phyloP scores from a whole-genome alignment of 1,140 invertebrate species.

The Octopus sinensis region DNA sequence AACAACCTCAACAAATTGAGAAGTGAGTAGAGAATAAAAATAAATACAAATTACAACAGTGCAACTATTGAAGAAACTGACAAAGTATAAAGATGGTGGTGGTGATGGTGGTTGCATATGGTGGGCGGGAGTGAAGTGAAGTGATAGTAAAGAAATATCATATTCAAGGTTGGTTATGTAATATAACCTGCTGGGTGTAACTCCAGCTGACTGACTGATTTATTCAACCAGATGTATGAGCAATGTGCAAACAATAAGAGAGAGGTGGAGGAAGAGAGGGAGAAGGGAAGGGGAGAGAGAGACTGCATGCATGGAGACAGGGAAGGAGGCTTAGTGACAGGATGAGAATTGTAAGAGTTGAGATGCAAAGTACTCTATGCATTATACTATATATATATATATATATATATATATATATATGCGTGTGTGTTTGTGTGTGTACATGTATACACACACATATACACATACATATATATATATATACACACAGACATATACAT shows the following conservation, averaged over 20 bases:
- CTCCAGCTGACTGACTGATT: neutral
- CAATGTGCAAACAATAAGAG: neutral
- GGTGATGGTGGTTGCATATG: neutral
- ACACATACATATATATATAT: no score
- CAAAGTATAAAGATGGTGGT: neutral
- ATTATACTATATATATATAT: no score
- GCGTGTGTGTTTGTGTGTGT: no score
- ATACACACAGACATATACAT: no score
- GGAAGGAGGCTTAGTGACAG: conserved; percentile 16
- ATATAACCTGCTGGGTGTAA: neutral
- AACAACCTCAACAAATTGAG: no score
- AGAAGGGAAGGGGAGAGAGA: conserved; percentile 5
- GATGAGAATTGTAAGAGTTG: neutral
- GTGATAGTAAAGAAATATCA: neutral
- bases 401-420: no score
- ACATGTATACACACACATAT: no score
- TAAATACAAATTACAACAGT: no score
- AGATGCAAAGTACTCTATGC: no score
- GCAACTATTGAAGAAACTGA: no score
- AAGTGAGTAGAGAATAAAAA: no score
- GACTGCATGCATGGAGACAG: neutral
- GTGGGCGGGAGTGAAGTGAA: conserved; percentile 4
- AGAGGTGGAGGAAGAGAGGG: neutral
- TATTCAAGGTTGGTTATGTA: neutral
- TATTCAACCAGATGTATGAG: conserved; percentile 2